A percentile compares a stretch with the other conserved stretches of the same genome.
Evolutionary conservation across 2,797 vertebrate species (phyloP).

Genomic region (Coilia nasus): DNA sequence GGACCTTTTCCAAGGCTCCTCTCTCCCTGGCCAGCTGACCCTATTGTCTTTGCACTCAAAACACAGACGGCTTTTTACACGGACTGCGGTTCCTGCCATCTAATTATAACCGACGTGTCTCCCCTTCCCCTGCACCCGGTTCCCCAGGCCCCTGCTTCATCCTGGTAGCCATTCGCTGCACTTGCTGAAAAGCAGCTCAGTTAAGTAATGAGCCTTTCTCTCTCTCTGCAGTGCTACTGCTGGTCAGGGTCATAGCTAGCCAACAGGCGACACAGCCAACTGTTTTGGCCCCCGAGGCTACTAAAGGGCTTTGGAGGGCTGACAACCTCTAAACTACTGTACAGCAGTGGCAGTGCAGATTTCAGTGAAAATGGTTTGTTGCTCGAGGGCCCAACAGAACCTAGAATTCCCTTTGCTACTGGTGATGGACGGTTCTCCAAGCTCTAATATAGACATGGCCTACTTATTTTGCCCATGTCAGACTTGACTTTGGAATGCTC

Average conservation of each 20-base stretch:
- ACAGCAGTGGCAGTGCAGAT: too few species aligned
- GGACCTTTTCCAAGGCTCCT: slow-evolving; percentile 58
- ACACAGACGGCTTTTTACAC: slow-evolving; percentile 52
- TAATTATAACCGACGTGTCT: slow-evolving; percentile 42
- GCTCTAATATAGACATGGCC: slow-evolving; percentile 13
- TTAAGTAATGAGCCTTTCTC: slow-evolving; percentile 29
- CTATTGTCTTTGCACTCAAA: slow-evolving; percentile 60
- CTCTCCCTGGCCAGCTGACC: slow-evolving; percentile 46
- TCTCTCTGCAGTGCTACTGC: too few species aligned
- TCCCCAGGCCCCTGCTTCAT: slow-evolving; percentile 27
- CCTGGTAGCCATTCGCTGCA: slow-evolving; percentile 21
- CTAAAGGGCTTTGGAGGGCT: too few species aligned
- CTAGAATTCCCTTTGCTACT: not conserved
- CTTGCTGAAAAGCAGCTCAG: slow-evolving; percentile 5
- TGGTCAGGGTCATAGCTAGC: too few species aligned
- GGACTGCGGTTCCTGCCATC: slow-evolving; percentile 8
- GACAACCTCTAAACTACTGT: too few species aligned
- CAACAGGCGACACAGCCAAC: too few species aligned
- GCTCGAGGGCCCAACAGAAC: too few species aligned
- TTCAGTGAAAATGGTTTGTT: too few species aligned
- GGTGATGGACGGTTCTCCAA: not conserved
- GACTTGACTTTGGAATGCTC: not conserved
- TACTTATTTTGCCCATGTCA: not conserved
- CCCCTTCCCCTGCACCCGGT: slow-evolving; percentile 13
- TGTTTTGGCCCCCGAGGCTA: too few species aligned